Evolutionary conservation across 2,797 vertebrate species (phyloP).

Genomic region (Limnodromus scolopaceus): DNA sequence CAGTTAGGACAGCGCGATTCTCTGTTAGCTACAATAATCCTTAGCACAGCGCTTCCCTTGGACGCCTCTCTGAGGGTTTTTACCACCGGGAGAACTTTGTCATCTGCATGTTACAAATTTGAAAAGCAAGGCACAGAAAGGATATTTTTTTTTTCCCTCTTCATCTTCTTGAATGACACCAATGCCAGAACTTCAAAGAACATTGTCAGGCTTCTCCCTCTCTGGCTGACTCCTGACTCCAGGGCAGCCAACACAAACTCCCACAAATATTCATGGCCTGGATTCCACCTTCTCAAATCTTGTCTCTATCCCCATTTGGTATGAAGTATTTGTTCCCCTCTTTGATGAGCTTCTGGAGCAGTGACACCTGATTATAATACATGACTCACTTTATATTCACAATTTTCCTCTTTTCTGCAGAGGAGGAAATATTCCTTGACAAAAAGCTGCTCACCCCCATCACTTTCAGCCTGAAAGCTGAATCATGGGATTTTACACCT

Average conservation of each 20-base stretch:
- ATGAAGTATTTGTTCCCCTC: not conserved
- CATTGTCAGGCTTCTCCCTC: not conserved
- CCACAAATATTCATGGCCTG: not conserved
- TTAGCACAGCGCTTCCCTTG: not conserved
- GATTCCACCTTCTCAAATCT: not conserved
- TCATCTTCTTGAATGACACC: not conserved
- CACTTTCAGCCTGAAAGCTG: not conserved
- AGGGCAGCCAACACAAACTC: not conserved
- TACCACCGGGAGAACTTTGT: not conserved
- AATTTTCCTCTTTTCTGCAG: not conserved
- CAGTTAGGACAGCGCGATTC: not conserved
- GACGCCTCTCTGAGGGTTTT: not conserved
- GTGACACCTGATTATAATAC: not conserved
- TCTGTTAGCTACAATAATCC: not conserved
- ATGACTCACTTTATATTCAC: not conserved
- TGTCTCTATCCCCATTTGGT: not conserved
- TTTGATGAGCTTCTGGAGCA: not conserved
- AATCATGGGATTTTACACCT: not conserved
- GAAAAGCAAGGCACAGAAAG: not conserved
- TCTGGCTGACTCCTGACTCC: not conserved
- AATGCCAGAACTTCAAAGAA: not conserved
- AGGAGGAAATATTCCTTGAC: not conserved
- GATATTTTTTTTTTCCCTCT: not conserved
- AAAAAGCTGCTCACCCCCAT: not conserved
- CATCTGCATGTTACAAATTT: not conserved